Evolutionary conservation across 2,888 invertebrate species (phyloP).

Genomic region (Heterodera filipjevi): DNA sequence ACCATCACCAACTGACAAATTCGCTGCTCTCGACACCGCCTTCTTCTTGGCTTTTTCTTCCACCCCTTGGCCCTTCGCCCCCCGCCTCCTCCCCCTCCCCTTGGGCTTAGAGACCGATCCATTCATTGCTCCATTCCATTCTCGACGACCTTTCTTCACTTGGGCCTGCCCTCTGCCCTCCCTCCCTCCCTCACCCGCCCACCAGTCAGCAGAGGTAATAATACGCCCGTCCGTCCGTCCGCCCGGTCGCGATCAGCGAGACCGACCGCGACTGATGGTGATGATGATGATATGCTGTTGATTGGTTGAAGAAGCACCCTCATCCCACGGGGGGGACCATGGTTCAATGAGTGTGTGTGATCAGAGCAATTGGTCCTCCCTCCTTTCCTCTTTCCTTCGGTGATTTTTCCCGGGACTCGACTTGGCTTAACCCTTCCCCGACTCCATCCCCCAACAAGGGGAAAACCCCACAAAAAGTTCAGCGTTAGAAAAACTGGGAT

Average conservation of each 20-base stretch:
- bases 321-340: not conserved
- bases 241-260: not conserved
- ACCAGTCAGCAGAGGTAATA: no score
- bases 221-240: not conserved
- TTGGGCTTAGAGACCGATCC: not conserved
- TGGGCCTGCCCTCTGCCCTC: not conserved
- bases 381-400: not conserved
- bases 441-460: not conserved
- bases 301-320: slow-evolving; percentile 6
- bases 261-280: not conserved
- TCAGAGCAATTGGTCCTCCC: not conserved
- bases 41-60: not conserved
- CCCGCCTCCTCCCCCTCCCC: not conserved
- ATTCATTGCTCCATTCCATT: not conserved
- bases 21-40: not conserved
- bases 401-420: not conserved
- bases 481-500: not conserved
- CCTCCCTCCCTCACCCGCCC: not conserved
- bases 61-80: not conserved
- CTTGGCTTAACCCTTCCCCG: no score
- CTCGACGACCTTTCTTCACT: slow-evolving; percentile 9
- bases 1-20: slow-evolving; percentile 18
- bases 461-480: not conserved
- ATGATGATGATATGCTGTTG: not conserved
- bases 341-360: slow-evolving; percentile 4